Evolutionary conservation across 1,140 invertebrate species (phyloP), one percentile per base, ranked within the genome.

Genomic region (Drosophila pseudoobscura): DNA sequence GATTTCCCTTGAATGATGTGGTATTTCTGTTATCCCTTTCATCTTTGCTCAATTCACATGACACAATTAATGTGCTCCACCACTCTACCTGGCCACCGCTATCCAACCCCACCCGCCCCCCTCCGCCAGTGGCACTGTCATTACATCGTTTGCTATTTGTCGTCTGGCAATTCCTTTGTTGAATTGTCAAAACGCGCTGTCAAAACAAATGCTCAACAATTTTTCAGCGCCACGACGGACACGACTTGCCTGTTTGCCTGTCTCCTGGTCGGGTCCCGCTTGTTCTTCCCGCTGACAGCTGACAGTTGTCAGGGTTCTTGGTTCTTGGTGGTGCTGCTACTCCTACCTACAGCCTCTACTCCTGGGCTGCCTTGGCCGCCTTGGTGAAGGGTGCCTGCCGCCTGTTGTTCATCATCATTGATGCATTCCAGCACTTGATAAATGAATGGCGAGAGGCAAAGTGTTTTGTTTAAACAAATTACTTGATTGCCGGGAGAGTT

Each of bases 381-480:
- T 43, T 24, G n/a, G 11, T 13, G 35, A 39, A 13, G 47, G 35
- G 51, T 44, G 54, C 22, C 53, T 44, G 26, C 51, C 61, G 46
- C 55, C 53, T 53, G 41, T 13, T 57, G 22, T 65, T 66, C 71
- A 41, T 66, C 68, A 68, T 47, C 60, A 78, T 87, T 78, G 78
- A 78, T 72, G 75, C 75, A 50, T 8, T 64, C 43, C 60, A 62
- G 3, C 24, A 22, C 66, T 63, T 87, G 83, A 87, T 78, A 83
- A 87, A 87, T 83, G 83, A 59, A 60, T 73, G 52, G 39, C 71
- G 75, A 51, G 61, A 52, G 64, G 79, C 75, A 83, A 87, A 87
- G 87, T 82, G 85, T 75, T 78, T 87, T 87, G 83, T 78, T 87
- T 80, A 87, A 82, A 82, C 82, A 87, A 87, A 87, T 87, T 87